Evolutionary conservation across 2,113 vertebrate genomes (phyloP).

Genomic region (Andinoacara biseriatus): DNA sequence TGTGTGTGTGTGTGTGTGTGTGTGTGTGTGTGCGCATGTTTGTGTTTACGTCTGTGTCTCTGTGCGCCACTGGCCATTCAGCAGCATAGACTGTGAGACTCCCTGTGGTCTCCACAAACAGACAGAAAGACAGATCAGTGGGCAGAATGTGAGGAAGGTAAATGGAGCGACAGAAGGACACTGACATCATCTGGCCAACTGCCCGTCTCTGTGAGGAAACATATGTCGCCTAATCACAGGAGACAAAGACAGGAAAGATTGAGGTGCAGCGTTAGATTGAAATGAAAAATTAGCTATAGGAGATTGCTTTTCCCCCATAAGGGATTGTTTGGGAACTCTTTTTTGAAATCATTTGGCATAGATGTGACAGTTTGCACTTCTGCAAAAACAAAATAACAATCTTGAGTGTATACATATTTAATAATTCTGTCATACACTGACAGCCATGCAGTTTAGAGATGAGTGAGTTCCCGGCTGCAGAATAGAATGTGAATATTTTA

Average conservation of each 20-base stretch:
- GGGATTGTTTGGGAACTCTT: slow-evolving; percentile 6
- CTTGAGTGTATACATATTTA: not conserved
- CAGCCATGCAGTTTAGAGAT: not conserved
- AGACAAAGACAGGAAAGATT: slow-evolving; percentile 30
- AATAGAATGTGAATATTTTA: not conserved
- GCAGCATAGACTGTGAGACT: not conserved
- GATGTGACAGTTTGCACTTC: not conserved
- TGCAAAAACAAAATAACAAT: not conserved
- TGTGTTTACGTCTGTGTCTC: not conserved
- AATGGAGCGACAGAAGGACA: slow-evolving; percentile 38
- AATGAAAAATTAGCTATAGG: not conserved
- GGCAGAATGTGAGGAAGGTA: slow-evolving; percentile 30
- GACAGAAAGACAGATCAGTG: slow-evolving; percentile 10
- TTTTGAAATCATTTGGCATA: not conserved
- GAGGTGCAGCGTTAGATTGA: not conserved
- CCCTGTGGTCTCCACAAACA: not conserved
- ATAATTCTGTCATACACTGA: not conserved
- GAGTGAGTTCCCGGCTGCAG: not conserved
- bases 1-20: too few relatives aligned
- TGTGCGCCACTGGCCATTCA: slow-evolving; percentile 1
- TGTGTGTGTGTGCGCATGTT: too few relatives aligned
- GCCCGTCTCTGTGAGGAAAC: slow-evolving; percentile 40
- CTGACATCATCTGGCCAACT: slow-evolving; percentile 65
- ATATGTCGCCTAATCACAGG: slow-evolving; percentile 51
- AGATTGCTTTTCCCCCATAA: not conserved